Evolutionary conservation across 1,140 invertebrate species (phyloP).

Genomic region (Agrypnia vestita): DNA sequence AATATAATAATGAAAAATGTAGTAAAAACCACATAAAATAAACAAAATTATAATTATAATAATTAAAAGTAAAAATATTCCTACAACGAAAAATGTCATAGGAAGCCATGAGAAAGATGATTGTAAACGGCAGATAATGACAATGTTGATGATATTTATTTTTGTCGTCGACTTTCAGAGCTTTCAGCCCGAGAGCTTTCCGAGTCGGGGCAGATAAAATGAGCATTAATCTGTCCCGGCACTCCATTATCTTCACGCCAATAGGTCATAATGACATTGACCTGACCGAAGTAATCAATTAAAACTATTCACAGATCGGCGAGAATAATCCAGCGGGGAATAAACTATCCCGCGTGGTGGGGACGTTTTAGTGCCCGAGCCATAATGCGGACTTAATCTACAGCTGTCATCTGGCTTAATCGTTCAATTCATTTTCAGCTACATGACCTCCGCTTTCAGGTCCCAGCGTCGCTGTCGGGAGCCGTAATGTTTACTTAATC

Average conservation of each 20-base stretch:
- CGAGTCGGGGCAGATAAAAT: not conserved
- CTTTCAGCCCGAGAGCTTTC: no score
- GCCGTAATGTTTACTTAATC: no score
- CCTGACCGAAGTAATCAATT: conserved; percentile 16
- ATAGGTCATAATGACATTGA: conserved; percentile 14
- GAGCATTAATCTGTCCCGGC: not conserved
- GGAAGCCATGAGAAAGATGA: no score
- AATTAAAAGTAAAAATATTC: no score
- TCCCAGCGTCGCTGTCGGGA: no score
- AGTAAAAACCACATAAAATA: no score
- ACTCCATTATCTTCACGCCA: not conserved
- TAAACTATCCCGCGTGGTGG: not conserved
- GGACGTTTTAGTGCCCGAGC: not conserved
- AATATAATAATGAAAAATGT: no score
- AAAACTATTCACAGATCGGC: not conserved
- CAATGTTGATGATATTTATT: no score
- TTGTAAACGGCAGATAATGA: no score
- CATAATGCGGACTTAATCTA: conserved; percentile 12
- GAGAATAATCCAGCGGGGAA: not conserved
- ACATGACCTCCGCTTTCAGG: not conserved
- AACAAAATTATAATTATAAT: no score
- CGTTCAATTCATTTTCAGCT: not conserved
- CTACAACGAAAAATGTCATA: no score
- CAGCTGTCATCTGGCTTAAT: conserved; percentile 13
- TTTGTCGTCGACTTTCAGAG: no score